Base-by-base conservation (phyloP, 2,113 vertebrate species). In the Muntiacus reevesi region DNA sequence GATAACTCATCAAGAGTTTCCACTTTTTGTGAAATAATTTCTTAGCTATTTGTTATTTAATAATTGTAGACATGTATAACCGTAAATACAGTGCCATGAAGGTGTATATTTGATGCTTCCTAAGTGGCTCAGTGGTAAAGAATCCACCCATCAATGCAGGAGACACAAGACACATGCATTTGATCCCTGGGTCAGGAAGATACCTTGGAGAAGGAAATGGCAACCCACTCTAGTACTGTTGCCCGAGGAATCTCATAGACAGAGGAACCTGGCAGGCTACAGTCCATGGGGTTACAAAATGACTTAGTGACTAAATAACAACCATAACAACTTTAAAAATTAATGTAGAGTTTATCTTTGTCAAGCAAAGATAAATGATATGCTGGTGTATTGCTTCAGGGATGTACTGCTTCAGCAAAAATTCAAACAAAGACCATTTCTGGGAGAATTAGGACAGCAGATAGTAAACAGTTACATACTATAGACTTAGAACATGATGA, bases 81-180 rank as follows among this genome's bases (percentile, higher is more conserved):
- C 5, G 6, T 67, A 45, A 50, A 64, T 89, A 10, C 25, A 50
- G 67, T 89, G 52, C 3, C 23, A 36, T 86, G 9, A 3, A 40
- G 19, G 2, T 1, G 0, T 74, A 23, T 81, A 59, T 74, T 13
- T 57, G 27, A 89, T 83, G 17, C 3, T 10, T 45, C 23, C 36
- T 23, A 43, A 25, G 36, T 27, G 71, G 12, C 25, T 76, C 36
- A 43, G 71, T 43, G 36, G 36, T 27, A 76, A 76, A 76, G 36
- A 76, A 43, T 27, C 71, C 23, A 43, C 71, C 11, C 23, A 7
- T 43, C 36, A 76, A 27, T 43, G 23, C 21, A 74, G 71, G 71
- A 74, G 36, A 43, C 25, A 12, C 36, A 14, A 27, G 71, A 27
- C 6, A 76, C 0, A 0, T 43, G 21, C 0, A 0, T 76, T 76